A percentile compares a stretch with the other conserved stretches of the same genome.
Conservation (phyloP, 2,888 invertebrate species). For the Cheilosia scutellata region DNA sequence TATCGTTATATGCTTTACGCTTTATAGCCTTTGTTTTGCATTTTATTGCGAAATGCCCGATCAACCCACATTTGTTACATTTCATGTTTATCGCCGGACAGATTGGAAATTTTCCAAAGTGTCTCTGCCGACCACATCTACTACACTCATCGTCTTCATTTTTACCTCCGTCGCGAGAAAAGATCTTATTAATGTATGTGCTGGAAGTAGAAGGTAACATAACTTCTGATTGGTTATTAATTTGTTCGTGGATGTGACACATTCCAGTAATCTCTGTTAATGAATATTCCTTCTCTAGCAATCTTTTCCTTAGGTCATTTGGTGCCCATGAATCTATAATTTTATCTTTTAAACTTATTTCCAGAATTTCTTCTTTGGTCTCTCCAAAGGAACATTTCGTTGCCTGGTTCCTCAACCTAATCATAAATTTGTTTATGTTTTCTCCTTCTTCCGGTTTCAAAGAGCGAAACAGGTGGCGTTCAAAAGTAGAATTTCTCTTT, state of each 20-base stretch:
- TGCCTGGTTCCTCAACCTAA: conserved; percentile 73
- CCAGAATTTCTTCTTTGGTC: conserved; percentile 57
- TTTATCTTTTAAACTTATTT: conserved; percentile 69
- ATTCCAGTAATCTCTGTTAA: conserved; percentile 61
- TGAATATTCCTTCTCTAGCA: conserved; percentile 70
- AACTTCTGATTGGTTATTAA: conserved; percentile 30
- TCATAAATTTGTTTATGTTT: conserved; percentile 36
- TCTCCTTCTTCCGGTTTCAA: conserved; percentile 78
- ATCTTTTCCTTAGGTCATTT: conserved; percentile 68
- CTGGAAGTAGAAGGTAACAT: conserved; percentile 48
- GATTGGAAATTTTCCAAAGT: background rate
- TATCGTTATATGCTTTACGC: conserved; percentile 23
- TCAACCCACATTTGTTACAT: conserved; percentile 61
- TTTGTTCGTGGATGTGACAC: too few species aligned
- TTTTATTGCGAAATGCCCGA: conserved; percentile 42
- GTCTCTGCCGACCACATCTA: conserved; percentile 34
- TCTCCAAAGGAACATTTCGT: conserved; percentile 64
- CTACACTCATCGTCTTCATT: conserved; percentile 17
- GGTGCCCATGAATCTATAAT: conserved; percentile 72
- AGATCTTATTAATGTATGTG: background rate
- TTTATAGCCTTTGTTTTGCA: conserved; percentile 59
- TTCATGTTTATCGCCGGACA: conserved; percentile 37
- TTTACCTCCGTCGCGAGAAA: background rate
- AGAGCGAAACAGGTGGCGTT: conserved; percentile 79
- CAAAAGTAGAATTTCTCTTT: conserved; percentile 77